These are phyloP conservation scores for Sterrhoptilus dennistouni DNA, from an alignment of 2,113 vertebrate genomes.

Conservation along the genomic window DNA sequence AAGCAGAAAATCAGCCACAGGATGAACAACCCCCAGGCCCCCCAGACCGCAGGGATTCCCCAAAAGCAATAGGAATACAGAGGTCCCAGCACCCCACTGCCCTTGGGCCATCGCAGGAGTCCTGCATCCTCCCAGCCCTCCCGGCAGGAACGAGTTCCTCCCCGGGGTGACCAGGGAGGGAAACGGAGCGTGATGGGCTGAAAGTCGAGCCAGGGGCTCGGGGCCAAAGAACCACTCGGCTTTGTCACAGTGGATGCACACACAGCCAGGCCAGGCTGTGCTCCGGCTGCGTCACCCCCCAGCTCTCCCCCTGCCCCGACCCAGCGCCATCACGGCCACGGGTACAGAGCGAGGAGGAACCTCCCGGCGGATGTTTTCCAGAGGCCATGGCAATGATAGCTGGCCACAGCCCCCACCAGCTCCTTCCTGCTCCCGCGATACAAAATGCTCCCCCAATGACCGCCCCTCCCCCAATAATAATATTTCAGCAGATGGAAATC, in stretches of 20 bases:
- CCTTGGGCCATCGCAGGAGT: background rate
- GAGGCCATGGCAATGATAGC: background rate
- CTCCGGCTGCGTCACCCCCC: background rate
- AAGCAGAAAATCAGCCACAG: background rate
- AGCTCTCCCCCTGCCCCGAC: background rate
- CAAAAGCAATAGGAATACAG: background rate
- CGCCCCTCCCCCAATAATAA: rapidly evolving
- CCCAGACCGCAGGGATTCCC: background rate
- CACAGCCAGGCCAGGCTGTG: background rate
- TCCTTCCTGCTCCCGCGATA: background rate
- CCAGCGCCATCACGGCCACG: rapidly evolving
- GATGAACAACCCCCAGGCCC: background rate
- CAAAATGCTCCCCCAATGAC: rapidly evolving
- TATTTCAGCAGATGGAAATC: background rate
- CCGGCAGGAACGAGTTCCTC: background rate
- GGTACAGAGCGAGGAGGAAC: background rate
- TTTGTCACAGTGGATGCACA: background rate
- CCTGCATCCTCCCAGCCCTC: background rate
- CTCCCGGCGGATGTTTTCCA: background rate
- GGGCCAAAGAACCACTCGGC: background rate
- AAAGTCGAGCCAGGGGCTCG: background rate
- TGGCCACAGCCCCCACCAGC: background rate
- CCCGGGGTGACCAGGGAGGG: background rate
- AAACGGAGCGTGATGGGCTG: background rate
- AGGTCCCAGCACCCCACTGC: background rate